A percentile compares a stretch with the other conserved stretches of the same genome.
Evolutionary conservation across 2,113 vertebrate species (phyloP).

Genomic region (Scomber colias): DNA sequence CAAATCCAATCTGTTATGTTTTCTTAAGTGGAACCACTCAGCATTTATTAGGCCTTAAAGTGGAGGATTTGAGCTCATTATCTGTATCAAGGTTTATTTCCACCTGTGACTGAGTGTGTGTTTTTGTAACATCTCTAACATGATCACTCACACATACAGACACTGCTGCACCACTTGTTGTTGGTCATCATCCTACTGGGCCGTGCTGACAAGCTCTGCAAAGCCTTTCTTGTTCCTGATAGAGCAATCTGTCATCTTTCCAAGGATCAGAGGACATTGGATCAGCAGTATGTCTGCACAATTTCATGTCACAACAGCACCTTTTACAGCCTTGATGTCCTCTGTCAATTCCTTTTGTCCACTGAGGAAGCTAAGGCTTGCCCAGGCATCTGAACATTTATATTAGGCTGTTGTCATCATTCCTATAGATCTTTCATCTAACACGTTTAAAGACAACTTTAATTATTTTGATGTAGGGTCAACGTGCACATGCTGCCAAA

Average conservation of each 20-base stretch:
- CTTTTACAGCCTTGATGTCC: slow-evolving; percentile 16
- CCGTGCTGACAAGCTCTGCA: slow-evolving; percentile 20
- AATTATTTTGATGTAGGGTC: neutral
- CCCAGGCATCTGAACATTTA: neutral
- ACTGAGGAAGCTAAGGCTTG: neutral
- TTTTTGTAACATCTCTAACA: slow-evolving; percentile 1
- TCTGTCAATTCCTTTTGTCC: slow-evolving; percentile 10
- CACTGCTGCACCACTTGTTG: slow-evolving; percentile 3
- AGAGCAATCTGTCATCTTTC: slow-evolving; percentile 23
- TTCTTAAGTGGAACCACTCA: slow-evolving; percentile 20
- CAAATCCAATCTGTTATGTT: slow-evolving; percentile 13
- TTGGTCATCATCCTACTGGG: neutral
- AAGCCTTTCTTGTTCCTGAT: slow-evolving; percentile 33
- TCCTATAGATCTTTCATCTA: neutral
- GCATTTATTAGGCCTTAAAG: neutral
- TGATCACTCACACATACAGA: neutral
- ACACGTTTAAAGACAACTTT: slow-evolving; percentile 3
- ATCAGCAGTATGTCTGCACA: slow-evolving; percentile 23
- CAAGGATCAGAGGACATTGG: slow-evolving; percentile 28
- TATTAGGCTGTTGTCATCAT: neutral
- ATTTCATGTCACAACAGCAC: slow-evolving; percentile 3
- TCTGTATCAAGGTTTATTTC: slow-evolving; percentile 18
- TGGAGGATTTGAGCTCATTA: slow-evolving; percentile 15
- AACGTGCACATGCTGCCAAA: neutral
- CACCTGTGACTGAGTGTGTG: neutral